Evolutionary conservation across 2,113 vertebrate genomes (phyloP), one percentile per base, ranked within the genome.

Genomic region (Macroglossus sobrinus): DNA sequence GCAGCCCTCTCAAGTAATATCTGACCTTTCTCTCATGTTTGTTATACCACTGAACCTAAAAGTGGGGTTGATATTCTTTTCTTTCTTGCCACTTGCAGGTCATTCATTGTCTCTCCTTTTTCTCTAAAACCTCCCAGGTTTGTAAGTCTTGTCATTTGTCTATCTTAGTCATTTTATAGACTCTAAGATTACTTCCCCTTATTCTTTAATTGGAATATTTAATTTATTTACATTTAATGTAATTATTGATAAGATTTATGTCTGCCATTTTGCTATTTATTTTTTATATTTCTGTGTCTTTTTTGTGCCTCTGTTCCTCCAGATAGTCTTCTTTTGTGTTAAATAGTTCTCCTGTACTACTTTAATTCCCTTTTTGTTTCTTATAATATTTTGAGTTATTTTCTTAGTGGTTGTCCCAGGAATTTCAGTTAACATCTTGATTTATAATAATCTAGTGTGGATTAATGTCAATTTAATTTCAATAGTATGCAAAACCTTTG

Each of bases 151-250:
- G 24, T 30, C 66, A 74, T 74, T 79, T 63, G 21, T 92, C 47
- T 82, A 4, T 81, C 59, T 88, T 68, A 82, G 50, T 88, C 13
- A 76, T 63, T 26, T 63, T 53, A 75, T 11, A 82, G 35, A 63
- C 53, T 71, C 13, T 55, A n/a, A 35, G 38, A 53, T 88, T 75
- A 38, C 12, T 88, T 57, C 68, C 13, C 40, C 26, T 64, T n/a
- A 88, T 75, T 92, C 82, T 68, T 92, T 82, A 92, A 75, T 68
- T 74, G 50, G n/a, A 68, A 40, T 92, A 15, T 82, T 89, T 64
- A 81, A 78, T 63, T 85, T 30, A 79, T 64, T 92, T 95, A 82
- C 26, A 59, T 57, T 74, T 87, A 85, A 78, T 72, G 14, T 79
- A 86, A 88, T 59, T 45, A 64, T 57, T 61, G 22, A 35, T 92